Evolutionary conservation across 2,888 invertebrate genomes (phyloP).

Genomic region (Platycheirus albimanus): DNA sequence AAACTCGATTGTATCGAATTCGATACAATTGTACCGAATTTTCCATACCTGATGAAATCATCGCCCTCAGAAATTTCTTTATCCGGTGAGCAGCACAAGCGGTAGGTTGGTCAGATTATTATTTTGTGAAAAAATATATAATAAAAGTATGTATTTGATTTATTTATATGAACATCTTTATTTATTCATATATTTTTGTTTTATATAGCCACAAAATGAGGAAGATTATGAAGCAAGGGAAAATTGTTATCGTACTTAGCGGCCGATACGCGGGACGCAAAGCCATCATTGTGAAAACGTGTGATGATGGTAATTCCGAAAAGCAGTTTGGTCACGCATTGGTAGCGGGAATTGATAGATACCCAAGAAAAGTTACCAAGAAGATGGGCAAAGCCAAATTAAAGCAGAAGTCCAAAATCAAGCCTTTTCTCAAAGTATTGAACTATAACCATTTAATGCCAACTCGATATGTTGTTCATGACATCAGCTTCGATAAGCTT

Average conservation of each 20-base stretch:
- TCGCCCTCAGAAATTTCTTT: too few relatives aligned
- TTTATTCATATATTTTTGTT: too few relatives aligned
- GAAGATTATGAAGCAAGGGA: conserved; percentile 99
- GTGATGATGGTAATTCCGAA: conserved; percentile 97
- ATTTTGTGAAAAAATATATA: too few relatives aligned
- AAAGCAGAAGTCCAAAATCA: conserved; percentile 97
- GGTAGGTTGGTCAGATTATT: too few relatives aligned
- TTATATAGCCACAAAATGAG: conserved; percentile 87
- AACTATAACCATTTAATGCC: conserved; percentile 97
- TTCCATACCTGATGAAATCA: too few relatives aligned
- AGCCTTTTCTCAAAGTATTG: conserved; percentile 97
- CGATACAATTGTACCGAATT: too few relatives aligned
- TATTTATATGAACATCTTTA: too few relatives aligned
- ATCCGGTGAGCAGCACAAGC: too few relatives aligned
- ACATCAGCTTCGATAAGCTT: conserved; percentile 96
- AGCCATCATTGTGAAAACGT: conserved; percentile 97
- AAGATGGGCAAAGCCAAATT: conserved; percentile 97
- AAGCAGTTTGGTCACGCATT: conserved; percentile 98
- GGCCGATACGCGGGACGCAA: conserved; percentile 99
- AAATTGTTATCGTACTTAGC: conserved; percentile 99
- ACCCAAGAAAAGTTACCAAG: conserved; percentile 98
- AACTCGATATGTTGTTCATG: conserved; percentile 96
- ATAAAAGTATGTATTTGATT: too few relatives aligned
- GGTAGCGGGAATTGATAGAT: conserved; percentile 98
- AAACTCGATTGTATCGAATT: too few relatives aligned